Conservation (phyloP, 2,113 vertebrate genomes). For the Megaceryle torquata region DNA sequence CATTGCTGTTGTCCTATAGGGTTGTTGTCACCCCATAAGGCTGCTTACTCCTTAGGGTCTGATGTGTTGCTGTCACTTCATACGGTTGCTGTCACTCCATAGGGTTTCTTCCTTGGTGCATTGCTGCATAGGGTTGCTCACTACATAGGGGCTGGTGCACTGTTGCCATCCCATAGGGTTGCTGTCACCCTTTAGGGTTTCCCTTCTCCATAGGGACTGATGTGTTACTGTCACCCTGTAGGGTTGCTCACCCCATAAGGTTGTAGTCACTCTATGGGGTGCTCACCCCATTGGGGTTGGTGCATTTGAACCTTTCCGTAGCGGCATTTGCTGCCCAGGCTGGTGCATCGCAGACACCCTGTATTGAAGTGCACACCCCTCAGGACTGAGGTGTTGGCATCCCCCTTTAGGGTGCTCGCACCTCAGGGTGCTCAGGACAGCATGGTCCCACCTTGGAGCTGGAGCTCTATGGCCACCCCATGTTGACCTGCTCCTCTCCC, state of each 20-base stretch:
- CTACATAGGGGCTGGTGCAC: fast-evolving
- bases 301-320: fast-evolving
- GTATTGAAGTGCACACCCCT: fast-evolving
- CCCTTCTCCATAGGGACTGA: fast-evolving
- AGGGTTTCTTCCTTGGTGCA: background rate
- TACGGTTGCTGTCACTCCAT: background rate
- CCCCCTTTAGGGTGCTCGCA: background rate
- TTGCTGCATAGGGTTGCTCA: background rate
- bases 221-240: too few relatives aligned
- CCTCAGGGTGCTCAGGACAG: fast-evolving
- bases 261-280: background rate
- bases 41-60: background rate
- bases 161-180: too few relatives aligned
- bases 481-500: background rate
- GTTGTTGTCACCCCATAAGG: too few relatives aligned
- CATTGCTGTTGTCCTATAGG: background rate
- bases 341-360: background rate
- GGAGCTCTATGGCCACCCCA: background rate
- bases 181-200: background rate
- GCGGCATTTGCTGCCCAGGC: background rate
- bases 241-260: fast-evolving
- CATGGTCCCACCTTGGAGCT: background rate
- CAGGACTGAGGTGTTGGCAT: fast-evolving
- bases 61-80: background rate
- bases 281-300: fast-evolving